Conservation (phyloP, 2,797 vertebrate species). For the Cyprinodon diabolis region DNA sequence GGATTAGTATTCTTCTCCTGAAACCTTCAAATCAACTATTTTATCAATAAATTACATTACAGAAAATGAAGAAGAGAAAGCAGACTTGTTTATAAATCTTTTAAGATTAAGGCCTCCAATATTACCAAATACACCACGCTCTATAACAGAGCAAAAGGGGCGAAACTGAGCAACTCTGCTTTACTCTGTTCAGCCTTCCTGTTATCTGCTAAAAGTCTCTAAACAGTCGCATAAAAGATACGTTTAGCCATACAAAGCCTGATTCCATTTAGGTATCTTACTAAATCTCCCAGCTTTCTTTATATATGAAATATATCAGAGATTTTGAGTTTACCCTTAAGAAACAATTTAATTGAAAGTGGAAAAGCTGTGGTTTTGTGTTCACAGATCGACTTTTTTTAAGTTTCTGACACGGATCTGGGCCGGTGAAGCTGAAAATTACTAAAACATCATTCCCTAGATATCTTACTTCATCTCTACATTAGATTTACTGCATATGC, state of each 20-base stretch:
- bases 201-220: neutral
- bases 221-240: too few species aligned
- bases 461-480: neutral
- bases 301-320: neutral
- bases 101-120: neutral
- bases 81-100: slow-evolving; percentile 10
- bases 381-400: neutral
- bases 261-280: neutral
- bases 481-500: neutral
- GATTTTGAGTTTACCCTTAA: neutral
- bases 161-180: neutral
- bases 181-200: neutral
- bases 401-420: neutral
- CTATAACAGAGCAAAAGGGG: neutral
- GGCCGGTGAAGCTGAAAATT: neutral
- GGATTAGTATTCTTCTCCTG: slow-evolving; percentile 44
- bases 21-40: slow-evolving; percentile 11
- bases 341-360: neutral
- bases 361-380: neutral
- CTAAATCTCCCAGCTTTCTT: neutral
- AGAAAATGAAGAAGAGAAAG: slow-evolving; percentile 28
- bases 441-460: neutral
- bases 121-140: neutral
- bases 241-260: neutral
- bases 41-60: slow-evolving; percentile 25